phyloP scores from a whole-genome alignment of 2,113 vertebrate genomes.

The Hassar affinis region DNA sequence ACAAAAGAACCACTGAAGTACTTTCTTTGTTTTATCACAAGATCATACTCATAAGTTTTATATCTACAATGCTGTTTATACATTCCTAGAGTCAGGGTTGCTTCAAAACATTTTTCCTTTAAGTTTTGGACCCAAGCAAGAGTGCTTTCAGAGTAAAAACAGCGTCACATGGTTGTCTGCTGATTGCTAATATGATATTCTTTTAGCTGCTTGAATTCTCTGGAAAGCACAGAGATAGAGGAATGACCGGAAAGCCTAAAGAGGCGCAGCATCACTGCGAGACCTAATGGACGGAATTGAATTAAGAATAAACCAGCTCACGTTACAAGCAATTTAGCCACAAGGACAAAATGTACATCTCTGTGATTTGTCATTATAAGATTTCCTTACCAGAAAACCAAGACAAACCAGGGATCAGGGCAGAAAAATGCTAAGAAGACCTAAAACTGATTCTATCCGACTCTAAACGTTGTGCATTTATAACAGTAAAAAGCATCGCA shows the following conservation, averaged over 20 bases:
- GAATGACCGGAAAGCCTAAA: slow-evolving; percentile 31
- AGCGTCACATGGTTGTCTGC: slow-evolving; percentile 27
- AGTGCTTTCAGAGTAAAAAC: slow-evolving; percentile 28
- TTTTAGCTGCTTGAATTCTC: background rate
- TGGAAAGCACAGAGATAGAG: slow-evolving; percentile 20
- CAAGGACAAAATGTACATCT: slow-evolving; percentile 44
- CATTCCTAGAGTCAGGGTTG: background rate
- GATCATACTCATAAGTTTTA: background rate
- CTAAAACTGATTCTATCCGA: background rate
- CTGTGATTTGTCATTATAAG: slow-evolving; percentile 23
- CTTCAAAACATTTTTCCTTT: background rate
- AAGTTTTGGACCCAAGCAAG: background rate
- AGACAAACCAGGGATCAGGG: slow-evolving; percentile 32
- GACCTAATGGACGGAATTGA: slow-evolving; percentile 39
- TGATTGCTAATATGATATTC: slow-evolving; percentile 32
- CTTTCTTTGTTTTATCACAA: background rate
- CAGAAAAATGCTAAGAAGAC: background rate
- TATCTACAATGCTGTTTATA: background rate
- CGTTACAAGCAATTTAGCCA: slow-evolving; percentile 44
- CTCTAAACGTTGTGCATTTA: background rate
- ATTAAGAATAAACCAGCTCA: slow-evolving; percentile 41
- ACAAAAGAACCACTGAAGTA: background rate
- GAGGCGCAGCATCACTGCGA: background rate
- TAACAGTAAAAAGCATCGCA: background rate
- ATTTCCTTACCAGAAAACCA: background rate